A percentile compares a stretch with the other conserved stretches of the same genome.
These are phyloP conservation scores for Rhinolophus ferrumequinum DNA, from an alignment of 2,113 vertebrate species.

Conservation along the genomic window DNA sequence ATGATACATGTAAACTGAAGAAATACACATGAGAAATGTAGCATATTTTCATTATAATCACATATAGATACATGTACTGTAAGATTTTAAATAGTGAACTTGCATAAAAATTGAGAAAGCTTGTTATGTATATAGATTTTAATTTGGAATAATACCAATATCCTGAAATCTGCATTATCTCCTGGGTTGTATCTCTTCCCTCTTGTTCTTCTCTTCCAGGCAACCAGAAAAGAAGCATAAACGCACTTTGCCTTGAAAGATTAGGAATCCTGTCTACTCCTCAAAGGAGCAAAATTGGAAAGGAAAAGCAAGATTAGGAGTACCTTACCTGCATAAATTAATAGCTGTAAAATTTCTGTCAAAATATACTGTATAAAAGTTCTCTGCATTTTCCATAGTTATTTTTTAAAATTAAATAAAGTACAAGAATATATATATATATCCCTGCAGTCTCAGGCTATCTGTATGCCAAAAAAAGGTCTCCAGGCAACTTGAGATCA, in stretches of 20 bases:
- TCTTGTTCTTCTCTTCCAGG: not conserved
- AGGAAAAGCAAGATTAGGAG: constrained; percentile 11
- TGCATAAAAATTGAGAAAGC: not conserved
- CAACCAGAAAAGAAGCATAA: constrained; percentile 7
- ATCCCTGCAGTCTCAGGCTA: not conserved
- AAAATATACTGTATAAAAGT: not conserved
- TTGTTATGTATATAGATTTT: not conserved
- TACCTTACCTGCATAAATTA: not conserved
- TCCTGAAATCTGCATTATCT: not conserved
- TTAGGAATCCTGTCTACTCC: not conserved
- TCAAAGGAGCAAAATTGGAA: constrained; percentile 18
- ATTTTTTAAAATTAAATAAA: constrained; percentile 42
- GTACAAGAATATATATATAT: not conserved
- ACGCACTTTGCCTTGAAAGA: not conserved
- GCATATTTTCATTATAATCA: not conserved
- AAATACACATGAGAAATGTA: not conserved
- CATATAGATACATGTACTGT: not conserved
- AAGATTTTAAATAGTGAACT: not conserved
- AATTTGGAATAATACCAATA: not conserved
- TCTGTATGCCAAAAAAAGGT: not conserved
- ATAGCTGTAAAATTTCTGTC: not conserved
- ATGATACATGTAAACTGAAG: not conserved
- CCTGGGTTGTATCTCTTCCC: constrained; percentile 1
- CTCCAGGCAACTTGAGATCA: constrained; percentile 28
- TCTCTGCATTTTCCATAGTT: not conserved